These are phyloP conservation scores for Macrosoma leucophasiata DNA, from an alignment of 2,888 invertebrate genomes.

Conservation along the genomic window DNA sequence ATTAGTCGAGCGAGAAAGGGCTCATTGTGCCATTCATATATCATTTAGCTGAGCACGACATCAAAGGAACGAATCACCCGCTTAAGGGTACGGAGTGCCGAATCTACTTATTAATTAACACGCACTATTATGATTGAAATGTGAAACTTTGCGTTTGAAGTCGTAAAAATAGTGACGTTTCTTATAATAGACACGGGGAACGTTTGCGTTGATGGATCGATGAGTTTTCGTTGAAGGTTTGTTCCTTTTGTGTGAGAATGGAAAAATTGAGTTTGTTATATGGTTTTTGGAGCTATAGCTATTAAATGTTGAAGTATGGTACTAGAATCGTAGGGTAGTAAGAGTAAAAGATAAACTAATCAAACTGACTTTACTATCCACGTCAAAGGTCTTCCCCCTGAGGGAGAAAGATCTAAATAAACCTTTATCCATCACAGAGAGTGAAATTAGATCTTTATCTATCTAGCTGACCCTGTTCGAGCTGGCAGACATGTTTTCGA, in stretches of 20 bases:
- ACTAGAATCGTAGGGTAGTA: background rate
- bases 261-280: background rate
- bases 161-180: slow-evolving; percentile 18
- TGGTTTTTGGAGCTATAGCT: background rate
- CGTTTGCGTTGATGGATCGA: no score
- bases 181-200: slow-evolving; percentile 11
- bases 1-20: slow-evolving; percentile 23
- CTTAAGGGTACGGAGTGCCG: slow-evolving; percentile 34
- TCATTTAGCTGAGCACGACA: slow-evolving; percentile 38
- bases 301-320: background rate
- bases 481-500: no score
- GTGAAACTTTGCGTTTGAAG: slow-evolving; percentile 39
- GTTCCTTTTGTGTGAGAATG: no score
- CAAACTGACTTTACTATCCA: background rate
- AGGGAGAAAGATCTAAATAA: no score
- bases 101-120: slow-evolving; percentile 45
- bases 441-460: no score
- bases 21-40: slow-evolving; percentile 32
- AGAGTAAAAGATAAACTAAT: background rate
- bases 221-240: no score
- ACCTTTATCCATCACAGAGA: no score
- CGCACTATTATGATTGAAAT: slow-evolving; percentile 48
- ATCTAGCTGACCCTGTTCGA: no score
- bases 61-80: slow-evolving; percentile 43
- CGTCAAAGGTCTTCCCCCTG: no score